Evolutionary conservation across 1,140 invertebrate species (phyloP), one percentile per base, ranked within the genome.

Genomic region (Pseudomyrmex concolor): DNA sequence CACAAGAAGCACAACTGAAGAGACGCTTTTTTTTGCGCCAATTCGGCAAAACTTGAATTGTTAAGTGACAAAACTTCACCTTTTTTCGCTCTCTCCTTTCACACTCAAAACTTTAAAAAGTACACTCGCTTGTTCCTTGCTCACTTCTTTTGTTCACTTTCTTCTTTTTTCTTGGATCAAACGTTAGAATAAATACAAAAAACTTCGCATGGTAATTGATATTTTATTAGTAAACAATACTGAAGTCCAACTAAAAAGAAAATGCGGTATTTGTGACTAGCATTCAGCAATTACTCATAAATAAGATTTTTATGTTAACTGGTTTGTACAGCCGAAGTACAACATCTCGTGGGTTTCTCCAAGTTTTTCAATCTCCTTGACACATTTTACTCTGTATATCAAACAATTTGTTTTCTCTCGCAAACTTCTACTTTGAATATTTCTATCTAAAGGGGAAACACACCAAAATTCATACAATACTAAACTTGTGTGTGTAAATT

Each of bases 171-270:
- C 22, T 63, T 63, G 77, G 80, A 90, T 67, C 57, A 22, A 87
- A 84, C 84, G 70, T 73, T 60, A 81, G 50, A 57, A 77, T 84
- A 78, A 86, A 90, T 71, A 90, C 7, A 88, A 88, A 84, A 78
- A 57, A 89, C 25, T 86, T 89, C 62, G 63, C 67, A 89, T 55
- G 80, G 85, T 78, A 89, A 86, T 86, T 84, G 68, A 82, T 86
- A 86, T 88, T 48, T 88, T 89, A 89, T 89, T 89, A 88, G 48
- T 84, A 88, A 88, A 89, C 87, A 89, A 89, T 89, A 89, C 78
- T 89, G 86, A 85, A 89, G 25, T 86, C 55, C 70, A 89, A 89
- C 86, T 89, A 60, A 89, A 89, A 19, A 34, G 34, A 34, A 78
- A 86, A 89, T 80, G 70, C 73, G 77, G 78, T 86, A 62, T 89